These are phyloP conservation scores for Pollenia angustigena DNA, from an alignment of 2,888 invertebrate species.

Conservation along the genomic window DNA sequence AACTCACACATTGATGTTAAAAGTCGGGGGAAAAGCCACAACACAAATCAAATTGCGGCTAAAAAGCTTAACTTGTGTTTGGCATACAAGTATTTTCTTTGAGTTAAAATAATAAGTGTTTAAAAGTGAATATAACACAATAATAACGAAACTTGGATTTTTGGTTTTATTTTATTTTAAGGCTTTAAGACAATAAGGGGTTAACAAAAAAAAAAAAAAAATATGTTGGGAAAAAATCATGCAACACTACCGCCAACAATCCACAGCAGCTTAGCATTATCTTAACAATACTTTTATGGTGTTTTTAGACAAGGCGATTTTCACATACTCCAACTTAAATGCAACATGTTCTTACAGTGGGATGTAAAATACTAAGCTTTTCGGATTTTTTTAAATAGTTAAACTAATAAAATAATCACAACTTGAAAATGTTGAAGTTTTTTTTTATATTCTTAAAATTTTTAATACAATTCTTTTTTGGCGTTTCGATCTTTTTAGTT, in stretches of 20 bases:
- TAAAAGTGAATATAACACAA: conserved; percentile 4
- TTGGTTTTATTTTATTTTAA: conserved; percentile 37
- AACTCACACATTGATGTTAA: conserved; percentile 53
- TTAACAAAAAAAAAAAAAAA: conserved; percentile 1
- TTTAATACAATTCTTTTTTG: too few species aligned
- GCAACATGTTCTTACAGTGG: not conserved
- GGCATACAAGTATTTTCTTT: conserved; percentile 2
- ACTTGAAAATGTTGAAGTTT: too few species aligned
- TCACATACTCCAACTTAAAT: conserved; percentile 39
- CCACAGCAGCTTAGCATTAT: conserved; percentile 46
- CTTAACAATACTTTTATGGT: conserved; percentile 52
- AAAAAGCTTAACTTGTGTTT: conserved; percentile 32
- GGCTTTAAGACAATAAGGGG: conserved; percentile 45
- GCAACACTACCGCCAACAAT: conserved; percentile 12
- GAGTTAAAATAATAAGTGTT: conserved; percentile 22
- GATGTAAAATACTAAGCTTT: not conserved
- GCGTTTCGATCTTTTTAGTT: too few species aligned
- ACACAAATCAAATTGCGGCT: conserved; percentile 16
- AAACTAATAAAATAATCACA: too few species aligned
- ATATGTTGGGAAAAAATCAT: not conserved
- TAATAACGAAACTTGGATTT: conserved; percentile 5
- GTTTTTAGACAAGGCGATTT: conserved; percentile 53
- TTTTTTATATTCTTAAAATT: too few species aligned
- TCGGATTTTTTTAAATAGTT: too few species aligned
- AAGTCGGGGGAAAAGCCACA: not conserved